Evolutionary conservation across 1,140 invertebrate species (phyloP), one percentile per base, ranked within the genome.

Genomic region (Acromyrmex charruanus): DNA sequence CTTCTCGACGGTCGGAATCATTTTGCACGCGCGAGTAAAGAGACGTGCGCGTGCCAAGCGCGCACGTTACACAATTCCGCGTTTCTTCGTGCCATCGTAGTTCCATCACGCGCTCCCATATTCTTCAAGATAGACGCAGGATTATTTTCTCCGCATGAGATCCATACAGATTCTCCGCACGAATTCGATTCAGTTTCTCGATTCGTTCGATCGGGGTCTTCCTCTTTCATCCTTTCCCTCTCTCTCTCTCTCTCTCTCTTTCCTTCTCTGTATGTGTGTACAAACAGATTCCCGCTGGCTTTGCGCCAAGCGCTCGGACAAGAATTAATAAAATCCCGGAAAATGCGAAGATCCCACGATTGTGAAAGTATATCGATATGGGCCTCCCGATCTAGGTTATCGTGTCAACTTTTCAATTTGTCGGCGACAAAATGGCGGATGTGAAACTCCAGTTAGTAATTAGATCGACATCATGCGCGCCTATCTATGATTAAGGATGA

Each of bases 321-420:
- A 6, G 71, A 59, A 66, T 68, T 51, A 49, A 86, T 65, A 58
- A 88, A 77, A 35, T 51, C 75, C 39, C 69, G 87, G 51, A 66
- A 49, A 55, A 49, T 75, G 25, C 21, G 31, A 88, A 77, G 75
- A 63, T 87, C 87, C 28, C 72, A 68, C 44, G 25, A 87, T 91
- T 77, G 88, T 85, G 90, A 91, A 91, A 91, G 90, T 91, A 59
- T 89, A 91, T 91, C 65, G 80, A 91, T 91, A 66, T 12, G 14
- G 49, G 44, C 31, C 7, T 21, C 63, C 59, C 31, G 77, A 90
- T 88, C 77, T 71, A 66, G 89, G 89, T 88, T 85, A 90, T 86
- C 61, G 89, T 86, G 87, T 86, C 87, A 59, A 35, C 61, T 82
- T 82, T 89, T 89, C 74, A 65, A 58, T 39, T 55, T 7, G n/a